Conservation (phyloP, 2,113 vertebrate species). For the Promerops cafer region DNA sequence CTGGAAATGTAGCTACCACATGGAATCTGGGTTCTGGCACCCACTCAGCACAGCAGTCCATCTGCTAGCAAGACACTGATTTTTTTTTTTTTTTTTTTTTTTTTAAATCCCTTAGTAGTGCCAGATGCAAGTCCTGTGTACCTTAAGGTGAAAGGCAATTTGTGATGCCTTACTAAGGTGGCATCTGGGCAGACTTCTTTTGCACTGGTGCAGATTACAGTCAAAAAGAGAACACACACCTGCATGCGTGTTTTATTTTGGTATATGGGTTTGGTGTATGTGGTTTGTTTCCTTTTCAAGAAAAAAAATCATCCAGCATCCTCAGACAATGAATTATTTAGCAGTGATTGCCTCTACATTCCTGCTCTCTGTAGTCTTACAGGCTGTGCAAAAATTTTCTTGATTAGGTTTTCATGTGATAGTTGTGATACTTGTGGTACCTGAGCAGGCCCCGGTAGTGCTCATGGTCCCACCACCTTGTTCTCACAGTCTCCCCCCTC, state of each 20-base stretch:
- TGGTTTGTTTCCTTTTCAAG: not conserved
- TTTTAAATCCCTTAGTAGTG: constrained; percentile 41
- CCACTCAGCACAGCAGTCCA: constrained; percentile 40
- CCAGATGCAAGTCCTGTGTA: constrained; percentile 53
- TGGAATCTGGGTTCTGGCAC: constrained; percentile 55
- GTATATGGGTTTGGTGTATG: not conserved
- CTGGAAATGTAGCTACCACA: constrained; percentile 49
- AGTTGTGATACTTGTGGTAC: not conserved
- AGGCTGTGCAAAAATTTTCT: not conserved
- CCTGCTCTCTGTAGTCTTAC: not conserved
- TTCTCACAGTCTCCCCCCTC: not conserved
- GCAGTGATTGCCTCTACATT: not conserved
- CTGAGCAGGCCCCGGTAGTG: not conserved
- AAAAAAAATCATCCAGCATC: not conserved
- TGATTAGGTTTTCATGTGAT: not conserved
- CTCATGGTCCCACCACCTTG: not conserved
- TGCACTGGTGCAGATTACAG: not conserved
- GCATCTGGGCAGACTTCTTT: not conserved
- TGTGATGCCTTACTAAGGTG: constrained; percentile 39
- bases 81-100: not conserved
- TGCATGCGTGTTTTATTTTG: not conserved
- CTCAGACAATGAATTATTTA: not conserved
- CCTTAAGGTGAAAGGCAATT: constrained; percentile 29
- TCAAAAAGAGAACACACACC: not conserved
- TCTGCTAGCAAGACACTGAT: constrained; percentile 64